These are phyloP conservation scores for Mohoua ochrocephala DNA, from an alignment of 2,113 vertebrate species.

Conservation along the genomic window DNA sequence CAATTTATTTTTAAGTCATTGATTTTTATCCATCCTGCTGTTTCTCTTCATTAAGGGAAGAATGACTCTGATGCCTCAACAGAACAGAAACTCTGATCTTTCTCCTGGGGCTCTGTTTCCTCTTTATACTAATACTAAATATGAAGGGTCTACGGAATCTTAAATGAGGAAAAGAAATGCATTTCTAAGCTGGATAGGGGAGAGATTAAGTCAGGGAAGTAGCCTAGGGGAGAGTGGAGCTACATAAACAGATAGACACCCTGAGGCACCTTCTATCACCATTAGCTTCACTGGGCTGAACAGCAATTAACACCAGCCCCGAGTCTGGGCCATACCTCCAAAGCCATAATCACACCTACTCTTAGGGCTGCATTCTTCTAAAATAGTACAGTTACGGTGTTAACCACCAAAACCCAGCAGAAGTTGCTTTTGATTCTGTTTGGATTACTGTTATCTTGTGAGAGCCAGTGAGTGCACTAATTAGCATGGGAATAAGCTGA, in stretches of 20 bases:
- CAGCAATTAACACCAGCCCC: background rate
- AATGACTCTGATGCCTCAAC: slow-evolving; percentile 3
- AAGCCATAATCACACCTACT: background rate
- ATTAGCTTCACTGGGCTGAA: background rate
- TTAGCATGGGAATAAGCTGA: background rate
- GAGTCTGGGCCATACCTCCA: background rate
- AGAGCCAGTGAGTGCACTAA: background rate
- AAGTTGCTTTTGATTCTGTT: background rate
- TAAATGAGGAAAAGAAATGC: background rate
- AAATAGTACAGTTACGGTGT: background rate
- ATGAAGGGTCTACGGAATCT: slow-evolving; percentile 21
- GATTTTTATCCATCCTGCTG: slow-evolving; percentile 50
- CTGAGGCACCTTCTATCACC: background rate
- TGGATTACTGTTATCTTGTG: background rate
- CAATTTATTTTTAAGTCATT: slow-evolving; percentile 15
- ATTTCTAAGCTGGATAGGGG: background rate
- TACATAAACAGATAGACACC: background rate
- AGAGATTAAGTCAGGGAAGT: background rate
- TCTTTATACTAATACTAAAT: slow-evolving; percentile 45
- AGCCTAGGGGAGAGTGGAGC: background rate
- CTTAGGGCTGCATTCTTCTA: background rate
- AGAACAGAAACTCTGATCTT: slow-evolving; percentile 54
- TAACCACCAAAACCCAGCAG: background rate
- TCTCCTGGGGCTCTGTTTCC: slow-evolving; percentile 18
- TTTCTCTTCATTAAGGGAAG: slow-evolving; percentile 46